A percentile compares a stretch with the other conserved stretches of the same genome.
Conservation (phyloP, 2,888 invertebrate genomes). For the Ophioninae sp. region DNA sequence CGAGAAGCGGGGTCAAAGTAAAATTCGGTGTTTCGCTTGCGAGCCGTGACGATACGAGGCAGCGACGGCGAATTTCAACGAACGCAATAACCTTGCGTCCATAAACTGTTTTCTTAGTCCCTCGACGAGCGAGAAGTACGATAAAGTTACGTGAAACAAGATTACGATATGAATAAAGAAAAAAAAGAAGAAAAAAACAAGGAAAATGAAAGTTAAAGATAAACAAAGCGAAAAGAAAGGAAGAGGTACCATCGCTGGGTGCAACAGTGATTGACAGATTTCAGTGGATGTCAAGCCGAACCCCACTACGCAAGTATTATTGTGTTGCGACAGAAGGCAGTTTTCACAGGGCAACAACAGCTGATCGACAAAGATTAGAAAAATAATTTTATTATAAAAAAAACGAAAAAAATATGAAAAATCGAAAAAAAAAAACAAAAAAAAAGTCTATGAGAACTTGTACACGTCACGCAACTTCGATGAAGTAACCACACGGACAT, state of each 20-base stretch:
- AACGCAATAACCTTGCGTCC: constrained; percentile 32
- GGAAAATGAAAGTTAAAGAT: constrained; percentile 40
- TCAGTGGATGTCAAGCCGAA: constrained; percentile 70
- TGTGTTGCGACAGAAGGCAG: constrained; percentile 85
- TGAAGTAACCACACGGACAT: constrained; percentile 55
- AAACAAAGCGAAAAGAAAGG: constrained; percentile 42
- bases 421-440: constrained; percentile 59
- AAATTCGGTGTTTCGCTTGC: constrained; percentile 40
- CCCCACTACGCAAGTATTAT: constrained; percentile 80
- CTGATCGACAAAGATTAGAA: constrained; percentile 84
- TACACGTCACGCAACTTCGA: constrained; percentile 59
- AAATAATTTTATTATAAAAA: constrained; percentile 83
- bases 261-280: constrained; percentile 74
- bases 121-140: constrained; percentile 29
- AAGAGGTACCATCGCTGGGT: constrained; percentile 70
- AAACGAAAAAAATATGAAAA: constrained; percentile 81
- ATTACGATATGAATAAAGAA: constrained; percentile 43
- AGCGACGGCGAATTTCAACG: constrained; percentile 19
- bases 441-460: constrained; percentile 55
- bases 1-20: not conserved
- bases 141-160: constrained; percentile 38
- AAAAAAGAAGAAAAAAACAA: constrained; percentile 38
- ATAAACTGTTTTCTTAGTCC: constrained; percentile 7
- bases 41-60: constrained; percentile 9
- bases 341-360: constrained; percentile 87